Evolutionary conservation across 2,888 invertebrate genomes (phyloP).

Genomic region (Entomobrya proxima): DNA sequence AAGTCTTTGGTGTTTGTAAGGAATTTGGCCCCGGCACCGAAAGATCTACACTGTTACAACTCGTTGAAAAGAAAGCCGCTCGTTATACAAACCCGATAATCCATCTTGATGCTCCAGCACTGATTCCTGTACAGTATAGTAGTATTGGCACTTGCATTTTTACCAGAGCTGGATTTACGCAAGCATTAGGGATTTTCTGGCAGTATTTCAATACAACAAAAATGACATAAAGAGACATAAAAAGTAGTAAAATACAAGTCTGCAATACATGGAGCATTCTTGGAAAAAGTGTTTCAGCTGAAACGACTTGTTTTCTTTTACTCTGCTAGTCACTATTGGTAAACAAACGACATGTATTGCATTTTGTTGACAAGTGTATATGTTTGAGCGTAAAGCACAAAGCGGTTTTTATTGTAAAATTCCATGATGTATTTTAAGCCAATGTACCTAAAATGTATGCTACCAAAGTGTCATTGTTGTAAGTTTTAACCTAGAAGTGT

Average conservation of each 20-base stretch:
- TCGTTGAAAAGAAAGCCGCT: background rate
- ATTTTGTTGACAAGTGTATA: constrained; percentile 33
- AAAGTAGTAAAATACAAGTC: background rate
- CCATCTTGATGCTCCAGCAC: background rate
- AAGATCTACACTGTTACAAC: no score
- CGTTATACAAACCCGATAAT: background rate
- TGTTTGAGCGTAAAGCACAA: no score
- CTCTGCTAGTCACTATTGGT: constrained; percentile 7
- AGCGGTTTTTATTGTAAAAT: no score
- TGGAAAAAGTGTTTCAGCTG: constrained; percentile 7
- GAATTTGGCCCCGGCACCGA: no score
- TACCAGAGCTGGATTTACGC: constrained; percentile 3
- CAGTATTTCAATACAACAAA: constrained; percentile 1
- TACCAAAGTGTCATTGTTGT: no score
- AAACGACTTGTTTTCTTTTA: constrained; percentile 2
- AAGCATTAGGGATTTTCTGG: constrained; percentile 14
- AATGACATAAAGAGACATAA: background rate
- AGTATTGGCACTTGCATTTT: background rate
- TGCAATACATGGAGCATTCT: background rate
- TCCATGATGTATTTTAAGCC: no score
- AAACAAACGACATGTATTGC: constrained; percentile 31
- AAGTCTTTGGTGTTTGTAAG: background rate
- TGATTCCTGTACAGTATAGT: no score
- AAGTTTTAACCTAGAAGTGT: no score
- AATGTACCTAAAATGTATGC: no score